These are phyloP conservation scores for Corynorhinus townsendii DNA, from an alignment of 2,113 vertebrate species.

Conservation along the genomic window DNA sequence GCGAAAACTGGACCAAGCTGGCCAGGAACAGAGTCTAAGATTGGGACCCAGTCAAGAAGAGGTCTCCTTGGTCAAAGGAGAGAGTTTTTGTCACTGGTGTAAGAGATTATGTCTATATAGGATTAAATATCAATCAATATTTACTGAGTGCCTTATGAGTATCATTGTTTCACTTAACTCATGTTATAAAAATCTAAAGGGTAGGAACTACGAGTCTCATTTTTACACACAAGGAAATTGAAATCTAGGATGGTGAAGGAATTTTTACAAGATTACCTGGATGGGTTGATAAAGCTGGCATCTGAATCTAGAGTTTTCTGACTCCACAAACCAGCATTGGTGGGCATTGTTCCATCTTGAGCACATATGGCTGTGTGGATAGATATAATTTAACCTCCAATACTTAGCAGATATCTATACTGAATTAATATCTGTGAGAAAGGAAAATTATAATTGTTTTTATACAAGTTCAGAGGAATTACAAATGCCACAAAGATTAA, in stretches of 20 bases:
- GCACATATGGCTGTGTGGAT: neutral
- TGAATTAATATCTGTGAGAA: neutral
- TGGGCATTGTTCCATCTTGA: neutral
- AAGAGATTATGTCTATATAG: neutral
- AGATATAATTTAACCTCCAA: neutral
- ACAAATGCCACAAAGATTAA: neutral
- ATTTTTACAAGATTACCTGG: neutral
- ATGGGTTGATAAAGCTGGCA: neutral
- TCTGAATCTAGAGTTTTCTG: neutral
- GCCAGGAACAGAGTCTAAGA: neutral
- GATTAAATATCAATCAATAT: neutral
- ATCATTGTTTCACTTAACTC: neutral
- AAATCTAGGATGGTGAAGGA: neutral
- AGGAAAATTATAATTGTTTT: neutral
- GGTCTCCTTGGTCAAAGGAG: neutral
- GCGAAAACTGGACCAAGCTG: neutral
- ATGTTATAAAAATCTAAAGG: neutral
- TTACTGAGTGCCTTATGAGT: neutral
- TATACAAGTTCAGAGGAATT: neutral
- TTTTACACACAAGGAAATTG: neutral
- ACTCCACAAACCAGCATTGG: neutral
- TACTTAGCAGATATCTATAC: neutral
- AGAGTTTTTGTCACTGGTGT: neutral
- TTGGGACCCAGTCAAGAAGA: neutral
- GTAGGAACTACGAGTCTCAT: neutral